phyloP scores from a whole-genome alignment of 1,140 invertebrate genomes.

The Vanessa atalanta region DNA sequence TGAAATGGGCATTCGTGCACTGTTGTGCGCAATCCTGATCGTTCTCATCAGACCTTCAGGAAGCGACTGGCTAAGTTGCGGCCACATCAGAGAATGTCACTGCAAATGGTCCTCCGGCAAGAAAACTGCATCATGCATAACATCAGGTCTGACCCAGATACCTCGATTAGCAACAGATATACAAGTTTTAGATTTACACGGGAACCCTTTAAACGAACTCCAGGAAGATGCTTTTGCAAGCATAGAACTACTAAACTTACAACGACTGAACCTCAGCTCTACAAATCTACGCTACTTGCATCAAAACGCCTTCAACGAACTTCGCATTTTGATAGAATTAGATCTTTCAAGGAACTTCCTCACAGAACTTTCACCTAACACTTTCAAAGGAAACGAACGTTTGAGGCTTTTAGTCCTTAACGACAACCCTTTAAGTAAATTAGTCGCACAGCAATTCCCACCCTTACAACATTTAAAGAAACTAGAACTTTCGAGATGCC shows the following conservation, averaged over 20 bases:
- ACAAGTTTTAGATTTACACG: slow-evolving; percentile 91
- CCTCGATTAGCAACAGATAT: slow-evolving; percentile 90
- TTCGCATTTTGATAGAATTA: slow-evolving; percentile 93
- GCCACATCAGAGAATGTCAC: slow-evolving; percentile 86
- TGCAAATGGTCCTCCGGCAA: slow-evolving; percentile 95
- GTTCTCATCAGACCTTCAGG: slow-evolving; percentile 59
- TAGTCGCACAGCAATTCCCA: slow-evolving; percentile 87
- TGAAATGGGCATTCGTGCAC: slow-evolving; percentile 70
- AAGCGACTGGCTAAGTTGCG: slow-evolving; percentile 88
- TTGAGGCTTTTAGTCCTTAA: slow-evolving; percentile 86
- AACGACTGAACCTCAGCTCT: slow-evolving; percentile 89
- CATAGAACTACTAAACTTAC: slow-evolving; percentile 90
- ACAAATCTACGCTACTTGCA: slow-evolving; percentile 88
- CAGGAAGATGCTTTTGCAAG: slow-evolving; percentile 89
- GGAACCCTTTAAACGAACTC: slow-evolving; percentile 87
- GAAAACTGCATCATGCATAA: slow-evolving; percentile 90
- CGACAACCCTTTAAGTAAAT: slow-evolving; percentile 85
- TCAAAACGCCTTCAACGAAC: slow-evolving; percentile 90
- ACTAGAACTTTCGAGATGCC: slow-evolving; percentile 89
- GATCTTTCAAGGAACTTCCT: slow-evolving; percentile 90
- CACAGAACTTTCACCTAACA: slow-evolving; percentile 84
- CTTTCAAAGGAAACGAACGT: slow-evolving; percentile 88
- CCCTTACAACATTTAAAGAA: slow-evolving; percentile 86
- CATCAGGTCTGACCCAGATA: slow-evolving; percentile 86
- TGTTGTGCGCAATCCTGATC: slow-evolving; percentile 56